phyloP scores from a whole-genome alignment of 2,888 invertebrate genomes.

The Helleia helle region DNA sequence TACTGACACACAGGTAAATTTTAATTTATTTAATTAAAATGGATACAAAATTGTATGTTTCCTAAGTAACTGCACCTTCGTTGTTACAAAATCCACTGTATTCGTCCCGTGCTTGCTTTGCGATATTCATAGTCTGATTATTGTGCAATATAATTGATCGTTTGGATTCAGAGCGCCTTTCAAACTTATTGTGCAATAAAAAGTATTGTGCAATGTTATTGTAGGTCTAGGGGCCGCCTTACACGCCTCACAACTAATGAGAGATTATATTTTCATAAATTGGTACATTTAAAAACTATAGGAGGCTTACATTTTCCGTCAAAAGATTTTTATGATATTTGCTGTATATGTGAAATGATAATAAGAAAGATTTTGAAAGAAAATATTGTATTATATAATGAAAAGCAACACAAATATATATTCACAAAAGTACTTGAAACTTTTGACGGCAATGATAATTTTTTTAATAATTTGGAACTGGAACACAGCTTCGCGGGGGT shows the following conservation, averaged over 20 bases:
- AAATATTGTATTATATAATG: background rate
- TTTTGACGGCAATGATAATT: background rate
- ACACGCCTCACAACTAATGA: background rate
- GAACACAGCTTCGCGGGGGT: background rate
- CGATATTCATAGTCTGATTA: too few relatives aligned
- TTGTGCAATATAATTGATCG: too few relatives aligned
- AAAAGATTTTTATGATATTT: background rate
- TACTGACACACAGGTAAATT: too few relatives aligned
- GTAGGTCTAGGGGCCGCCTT: too few relatives aligned
- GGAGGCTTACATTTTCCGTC: conserved; percentile 6
- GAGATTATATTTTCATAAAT: conserved; percentile 1
- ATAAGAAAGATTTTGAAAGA: conserved; percentile 1
- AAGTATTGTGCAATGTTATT: too few relatives aligned
- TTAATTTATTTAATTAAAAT: too few relatives aligned
- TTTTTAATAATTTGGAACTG: conserved; percentile 1
- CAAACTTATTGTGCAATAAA: too few relatives aligned
- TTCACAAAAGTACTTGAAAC: background rate
- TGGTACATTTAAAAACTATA: conserved; percentile 1
- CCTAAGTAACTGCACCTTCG: too few relatives aligned
- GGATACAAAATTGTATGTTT: too few relatives aligned
- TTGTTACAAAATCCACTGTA: too few relatives aligned
- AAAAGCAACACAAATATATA: background rate
- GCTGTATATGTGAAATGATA: background rate
- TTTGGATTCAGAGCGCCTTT: too few relatives aligned
- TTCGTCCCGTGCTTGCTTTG: too few relatives aligned